Percentiles rank a stretch among this genome's conserved stretches.
phyloP scores from a whole-genome alignment of 2,113 vertebrate species.

The Pollachius pollachius region DNA sequence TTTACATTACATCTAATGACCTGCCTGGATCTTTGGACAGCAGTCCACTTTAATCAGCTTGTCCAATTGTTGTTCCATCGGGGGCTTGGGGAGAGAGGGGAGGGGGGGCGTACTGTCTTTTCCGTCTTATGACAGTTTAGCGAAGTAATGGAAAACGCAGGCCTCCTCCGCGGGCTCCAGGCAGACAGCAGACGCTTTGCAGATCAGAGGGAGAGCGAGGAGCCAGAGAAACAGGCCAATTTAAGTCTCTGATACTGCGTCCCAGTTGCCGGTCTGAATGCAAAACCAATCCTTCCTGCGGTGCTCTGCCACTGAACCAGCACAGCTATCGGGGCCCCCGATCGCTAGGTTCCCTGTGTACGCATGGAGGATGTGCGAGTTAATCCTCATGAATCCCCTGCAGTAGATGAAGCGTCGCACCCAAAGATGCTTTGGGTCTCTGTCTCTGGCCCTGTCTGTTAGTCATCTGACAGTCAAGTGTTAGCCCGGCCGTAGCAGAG shows the following conservation, averaged over 20 bases:
- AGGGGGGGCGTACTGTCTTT: not conserved
- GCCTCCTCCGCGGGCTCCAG: conserved; percentile 1
- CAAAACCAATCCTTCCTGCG: conserved; percentile 11
- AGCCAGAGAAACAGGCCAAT: conserved; percentile 20
- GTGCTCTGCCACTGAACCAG: conserved; percentile 15
- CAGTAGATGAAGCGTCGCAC: conserved; percentile 4
- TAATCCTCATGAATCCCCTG: conserved; percentile 7
- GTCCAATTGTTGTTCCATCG: conserved; percentile 31
- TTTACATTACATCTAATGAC: conserved; percentile 29
- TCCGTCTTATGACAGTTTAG: conserved; percentile 11
- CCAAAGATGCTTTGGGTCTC: not conserved
- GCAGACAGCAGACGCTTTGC: conserved; percentile 9
- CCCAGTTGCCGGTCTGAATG: conserved; percentile 18
- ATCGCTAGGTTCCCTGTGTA: conserved; percentile 23
- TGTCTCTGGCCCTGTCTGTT: conserved; percentile 18
- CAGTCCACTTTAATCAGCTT: conserved; percentile 35
- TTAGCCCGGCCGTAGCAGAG: conserved; percentile 17
- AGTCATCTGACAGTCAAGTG: conserved; percentile 10
- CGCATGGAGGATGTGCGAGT: conserved; percentile 13
- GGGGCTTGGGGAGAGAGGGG: not conserved
- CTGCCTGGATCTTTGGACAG: conserved; percentile 20
- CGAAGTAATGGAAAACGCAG: conserved; percentile 9
- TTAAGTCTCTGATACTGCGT: conserved; percentile 24
- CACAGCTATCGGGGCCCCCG: conserved; percentile 5
- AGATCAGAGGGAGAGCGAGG: conserved; percentile 27